phyloP scores from a whole-genome alignment of 2,113 vertebrate genomes.

The Solea solea region DNA sequence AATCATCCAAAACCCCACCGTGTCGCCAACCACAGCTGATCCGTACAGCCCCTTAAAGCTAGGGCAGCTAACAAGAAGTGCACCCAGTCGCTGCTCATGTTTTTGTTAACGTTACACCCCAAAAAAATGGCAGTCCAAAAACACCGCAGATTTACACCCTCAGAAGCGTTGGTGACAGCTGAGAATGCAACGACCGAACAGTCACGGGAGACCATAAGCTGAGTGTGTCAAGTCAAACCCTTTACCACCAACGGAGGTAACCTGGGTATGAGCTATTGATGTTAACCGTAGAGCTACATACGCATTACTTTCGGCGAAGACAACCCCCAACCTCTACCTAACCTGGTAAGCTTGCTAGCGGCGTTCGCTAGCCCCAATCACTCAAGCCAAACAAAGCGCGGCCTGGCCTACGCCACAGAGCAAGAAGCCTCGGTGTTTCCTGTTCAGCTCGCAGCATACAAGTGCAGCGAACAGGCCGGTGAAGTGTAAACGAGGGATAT shows the following conservation, averaged over 20 bases:
- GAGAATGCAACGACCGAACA: slow-evolving; percentile 61
- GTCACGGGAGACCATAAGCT: slow-evolving; percentile 16
- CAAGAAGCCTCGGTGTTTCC: slow-evolving; percentile 83
- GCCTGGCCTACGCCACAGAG: slow-evolving; percentile 82
- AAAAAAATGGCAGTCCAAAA: slow-evolving; percentile 79
- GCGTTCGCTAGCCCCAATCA: slow-evolving; percentile 70
- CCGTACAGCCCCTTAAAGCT: slow-evolving; percentile 39
- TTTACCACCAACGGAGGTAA: slow-evolving; percentile 1
- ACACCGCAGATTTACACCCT: slow-evolving; percentile 73
- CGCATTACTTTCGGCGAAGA: slow-evolving; percentile 66
- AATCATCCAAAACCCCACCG: slow-evolving; percentile 22
- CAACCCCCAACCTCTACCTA: slow-evolving; percentile 63
- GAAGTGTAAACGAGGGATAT: background rate
- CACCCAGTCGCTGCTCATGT: slow-evolving; percentile 62
- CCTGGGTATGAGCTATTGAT: slow-evolving; percentile 39
- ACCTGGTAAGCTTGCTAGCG: slow-evolving; percentile 57
- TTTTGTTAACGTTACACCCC: slow-evolving; percentile 79
- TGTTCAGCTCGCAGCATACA: slow-evolving; percentile 23
- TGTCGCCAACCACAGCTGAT: slow-evolving; percentile 61
- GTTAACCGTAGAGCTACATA: slow-evolving; percentile 50
- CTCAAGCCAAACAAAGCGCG: slow-evolving; percentile 95
- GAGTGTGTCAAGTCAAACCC: background rate
- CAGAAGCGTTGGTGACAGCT: slow-evolving; percentile 74
- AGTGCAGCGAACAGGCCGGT: background rate
- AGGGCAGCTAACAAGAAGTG: slow-evolving; percentile 43